Evolutionary conservation across 2,888 invertebrate species (phyloP).

Genomic region (Cecidostiba fungosa): DNA sequence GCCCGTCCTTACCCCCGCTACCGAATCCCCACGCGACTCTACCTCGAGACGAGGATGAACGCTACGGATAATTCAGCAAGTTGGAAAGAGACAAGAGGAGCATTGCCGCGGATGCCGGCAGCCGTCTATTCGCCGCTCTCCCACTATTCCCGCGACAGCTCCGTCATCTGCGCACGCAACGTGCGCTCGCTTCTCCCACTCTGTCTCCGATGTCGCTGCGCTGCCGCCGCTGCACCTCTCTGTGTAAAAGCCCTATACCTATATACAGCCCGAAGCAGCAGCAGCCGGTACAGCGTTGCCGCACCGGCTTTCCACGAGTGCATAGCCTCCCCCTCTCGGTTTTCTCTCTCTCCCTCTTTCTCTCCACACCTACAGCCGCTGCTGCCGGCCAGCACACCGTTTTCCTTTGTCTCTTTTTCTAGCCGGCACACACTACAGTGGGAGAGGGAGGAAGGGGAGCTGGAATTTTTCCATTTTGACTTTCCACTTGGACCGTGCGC

Average conservation of each 20-base stretch:
- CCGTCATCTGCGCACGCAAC: conserved; percentile 12
- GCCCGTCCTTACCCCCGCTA: conserved; percentile 12
- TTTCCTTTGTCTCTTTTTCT: conserved; percentile 54
- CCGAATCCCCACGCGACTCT: conserved; percentile 16
- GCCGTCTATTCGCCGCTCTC: conserved; percentile 28
- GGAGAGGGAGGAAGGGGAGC: neutral
- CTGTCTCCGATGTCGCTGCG: neutral
- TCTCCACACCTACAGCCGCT: neutral
- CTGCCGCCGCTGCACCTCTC: neutral
- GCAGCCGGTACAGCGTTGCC: conserved; percentile 16
- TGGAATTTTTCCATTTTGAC: conserved; percentile 37
- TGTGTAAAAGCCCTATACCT: neutral
- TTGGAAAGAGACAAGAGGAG: neutral
- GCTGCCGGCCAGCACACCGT: conserved; percentile 10
- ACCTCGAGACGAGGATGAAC: neutral
- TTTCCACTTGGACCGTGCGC: conserved; percentile 1
- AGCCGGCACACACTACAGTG: neutral
- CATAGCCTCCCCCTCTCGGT: neutral
- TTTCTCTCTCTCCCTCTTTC: conserved; percentile 12
- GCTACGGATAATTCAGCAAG: neutral
- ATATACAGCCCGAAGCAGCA: neutral
- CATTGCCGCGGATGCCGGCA: neutral
- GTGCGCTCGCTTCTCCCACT: neutral
- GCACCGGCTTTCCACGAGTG: neutral
- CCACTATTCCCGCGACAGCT: neutral